Evolutionary conservation across 1,140 invertebrate genomes (phyloP).

Genomic region (Drosophila subpulchrella): DNA sequence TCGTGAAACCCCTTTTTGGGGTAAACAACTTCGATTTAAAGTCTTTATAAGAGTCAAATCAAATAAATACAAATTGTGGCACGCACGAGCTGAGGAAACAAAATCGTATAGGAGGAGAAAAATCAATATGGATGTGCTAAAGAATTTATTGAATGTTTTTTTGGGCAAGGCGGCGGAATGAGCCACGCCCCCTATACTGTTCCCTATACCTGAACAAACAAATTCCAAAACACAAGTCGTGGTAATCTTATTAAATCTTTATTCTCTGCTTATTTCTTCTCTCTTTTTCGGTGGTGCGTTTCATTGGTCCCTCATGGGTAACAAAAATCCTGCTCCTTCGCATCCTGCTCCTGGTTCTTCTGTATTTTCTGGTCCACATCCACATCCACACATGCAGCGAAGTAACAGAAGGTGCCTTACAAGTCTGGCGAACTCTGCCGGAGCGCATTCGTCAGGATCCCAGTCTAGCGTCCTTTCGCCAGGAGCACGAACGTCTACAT

Average conservation of each 20-base stretch:
- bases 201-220: constrained; percentile 58
- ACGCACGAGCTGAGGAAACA: constrained; percentile 1
- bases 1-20: constrained; percentile 25
- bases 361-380: not conserved
- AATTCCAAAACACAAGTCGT: constrained; percentile 63
- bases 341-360: not conserved
- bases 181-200: constrained; percentile 58
- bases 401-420: constrained; percentile 87
- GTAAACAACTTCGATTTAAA: constrained; percentile 60
- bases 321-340: constrained; percentile 46
- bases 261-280: constrained; percentile 42
- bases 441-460: constrained; percentile 88
- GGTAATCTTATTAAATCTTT: constrained; percentile 76
- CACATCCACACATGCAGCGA: constrained; percentile 84
- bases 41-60: constrained; percentile 39
- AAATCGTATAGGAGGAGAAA: constrained; percentile 27
- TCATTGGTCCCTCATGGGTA: constrained; percentile 73
- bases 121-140: constrained; percentile 47
- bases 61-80: constrained; percentile 60
- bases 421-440: constrained; percentile 87
- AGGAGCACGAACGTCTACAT: constrained; percentile 87
- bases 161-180: not conserved
- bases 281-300: constrained; percentile 33
- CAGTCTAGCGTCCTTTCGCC: constrained; percentile 87
- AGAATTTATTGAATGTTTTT: constrained; percentile 61